A percentile compares a stretch with the other conserved stretches of the same genome.
phyloP scores from a whole-genome alignment of 1,140 invertebrate genomes.

The Zelostemma sp. region DNA sequence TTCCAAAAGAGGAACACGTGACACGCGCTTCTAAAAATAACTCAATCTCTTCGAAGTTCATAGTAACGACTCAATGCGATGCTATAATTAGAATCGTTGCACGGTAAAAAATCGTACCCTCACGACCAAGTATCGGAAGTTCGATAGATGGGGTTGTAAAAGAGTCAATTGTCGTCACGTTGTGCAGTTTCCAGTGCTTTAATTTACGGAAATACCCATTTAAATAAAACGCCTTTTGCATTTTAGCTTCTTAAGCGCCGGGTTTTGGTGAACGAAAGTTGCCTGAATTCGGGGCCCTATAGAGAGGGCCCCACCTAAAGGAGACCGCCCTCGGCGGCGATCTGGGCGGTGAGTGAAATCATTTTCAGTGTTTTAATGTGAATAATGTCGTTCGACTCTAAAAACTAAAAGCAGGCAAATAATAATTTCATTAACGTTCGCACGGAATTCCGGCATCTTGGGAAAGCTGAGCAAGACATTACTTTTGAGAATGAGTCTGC shows the following conservation, averaged over 20 bases:
- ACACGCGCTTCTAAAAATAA: not conserved
- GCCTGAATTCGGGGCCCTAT: slow-evolving; percentile 55
- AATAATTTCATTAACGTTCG: no score
- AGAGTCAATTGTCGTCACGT: slow-evolving; percentile 11
- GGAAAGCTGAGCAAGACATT: no score
- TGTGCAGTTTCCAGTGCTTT: not conserved
- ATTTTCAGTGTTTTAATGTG: no score
- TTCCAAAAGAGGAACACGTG: not conserved
- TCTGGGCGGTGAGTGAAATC: no score
- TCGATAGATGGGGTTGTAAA: not conserved
- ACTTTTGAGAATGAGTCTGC: no score
- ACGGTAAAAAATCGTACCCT: slow-evolving; percentile 2
- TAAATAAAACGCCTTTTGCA: slow-evolving; percentile 7
- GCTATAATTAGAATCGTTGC: not conserved
- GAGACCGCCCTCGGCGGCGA: slow-evolving; percentile 59
- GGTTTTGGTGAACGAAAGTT: slow-evolving; percentile 52
- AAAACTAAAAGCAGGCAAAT: no score
- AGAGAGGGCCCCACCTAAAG: slow-evolving; percentile 56
- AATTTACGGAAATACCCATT: not conserved
- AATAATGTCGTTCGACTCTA: no score
- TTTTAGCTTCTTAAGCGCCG: slow-evolving; percentile 64
- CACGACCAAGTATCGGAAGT: not conserved
- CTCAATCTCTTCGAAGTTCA: not conserved
- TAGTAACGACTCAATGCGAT: not conserved
- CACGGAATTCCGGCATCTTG: no score